Evolutionary conservation across 2,113 vertebrate genomes (phyloP), one percentile per base, ranked within the genome.

Genomic region (Pao palembangensis): DNA sequence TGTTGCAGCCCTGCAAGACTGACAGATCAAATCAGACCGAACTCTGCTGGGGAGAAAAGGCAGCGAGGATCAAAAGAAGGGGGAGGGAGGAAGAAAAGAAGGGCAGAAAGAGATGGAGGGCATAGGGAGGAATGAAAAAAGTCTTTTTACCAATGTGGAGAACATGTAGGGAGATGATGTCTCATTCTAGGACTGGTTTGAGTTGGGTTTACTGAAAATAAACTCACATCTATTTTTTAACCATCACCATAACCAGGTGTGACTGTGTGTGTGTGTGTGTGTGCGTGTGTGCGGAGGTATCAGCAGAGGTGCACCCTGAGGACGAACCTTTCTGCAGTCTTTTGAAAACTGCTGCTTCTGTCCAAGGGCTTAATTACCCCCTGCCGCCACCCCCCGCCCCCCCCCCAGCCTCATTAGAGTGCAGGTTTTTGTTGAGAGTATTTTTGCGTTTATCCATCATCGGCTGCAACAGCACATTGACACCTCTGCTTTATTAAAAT

Each of bases 21-120:
- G 76, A 82, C 82, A 73, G 62, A 63, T 78, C 63, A 59, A 69
- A 63, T 81, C 70, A 60, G 67, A 77, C 62, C 57, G 58, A 68
- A 72, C 73, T 67, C 66, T 23, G 56, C 67, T 69, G 64, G 51
- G 67, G 62, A 75, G 62, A 54, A 75, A 58, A 80, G 63, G 28
- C 63, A 68, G 67, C 15, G 11, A 52, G 44, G 65, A 78, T 78
- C 62, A 75, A 67, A 71, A 71, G 61, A 52, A 51, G 51, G 55
- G 51, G 58, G 55, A 68, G 48, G 19, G 20, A 49, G 64, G 20
- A n/a, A 42, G 44, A 19, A 10, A 58, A 17, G 8, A 42, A 25
- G n/a, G 34, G 28, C 5, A 46, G 48, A 20, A 19, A 13, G 55
- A 0, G 48, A 11, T 10, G 17, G 15, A 17, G 3, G 43, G 47